Conservation (phyloP, 2,888 invertebrate genomes). For the Drosophila sordidula region DNA sequence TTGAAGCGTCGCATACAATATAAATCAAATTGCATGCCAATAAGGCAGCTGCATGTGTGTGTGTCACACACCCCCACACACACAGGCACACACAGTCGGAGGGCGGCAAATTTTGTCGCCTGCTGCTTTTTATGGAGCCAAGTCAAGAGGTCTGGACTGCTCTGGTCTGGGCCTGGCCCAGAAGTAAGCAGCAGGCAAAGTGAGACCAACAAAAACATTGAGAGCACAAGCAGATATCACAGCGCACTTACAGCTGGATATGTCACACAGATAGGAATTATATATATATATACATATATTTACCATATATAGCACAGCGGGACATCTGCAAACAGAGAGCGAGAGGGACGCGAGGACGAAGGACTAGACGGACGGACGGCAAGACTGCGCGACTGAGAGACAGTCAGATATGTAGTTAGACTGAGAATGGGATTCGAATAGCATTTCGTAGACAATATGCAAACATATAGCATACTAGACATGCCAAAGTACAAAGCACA, state of each 20-base stretch:
- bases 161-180: slow-evolving; percentile 23
- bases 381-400: slow-evolving; percentile 10
- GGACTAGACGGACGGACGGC: slow-evolving; percentile 6
- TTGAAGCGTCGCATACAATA: slow-evolving; percentile 51
- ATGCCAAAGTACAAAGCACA: slow-evolving; percentile 32
- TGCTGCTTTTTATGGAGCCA: slow-evolving; percentile 45
- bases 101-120: slow-evolving; percentile 38
- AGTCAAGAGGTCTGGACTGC: slow-evolving; percentile 2
- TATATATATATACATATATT: background rate
- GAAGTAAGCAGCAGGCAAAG: slow-evolving; percentile 11
- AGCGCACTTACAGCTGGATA: slow-evolving; percentile 21
- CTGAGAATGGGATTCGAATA: slow-evolving; percentile 52
- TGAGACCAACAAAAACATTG: slow-evolving; percentile 12
- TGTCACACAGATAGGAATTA: slow-evolving; percentile 20
- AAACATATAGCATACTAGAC: slow-evolving; percentile 70
- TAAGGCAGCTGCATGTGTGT: slow-evolving; percentile 13
- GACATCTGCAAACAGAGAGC: slow-evolving; percentile 11
- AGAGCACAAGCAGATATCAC: slow-evolving; percentile 14
- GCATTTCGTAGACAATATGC: slow-evolving; percentile 78
- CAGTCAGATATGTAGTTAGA: slow-evolving; percentile 35
- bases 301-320: slow-evolving; percentile 38
- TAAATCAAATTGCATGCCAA: slow-evolving; percentile 68
- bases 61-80: slow-evolving; percentile 1
- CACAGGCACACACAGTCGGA: slow-evolving; percentile 6
- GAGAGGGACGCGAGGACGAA: background rate